phyloP scores from a whole-genome alignment of 1,140 invertebrate genomes.

The Adelges cooleyi region DNA sequence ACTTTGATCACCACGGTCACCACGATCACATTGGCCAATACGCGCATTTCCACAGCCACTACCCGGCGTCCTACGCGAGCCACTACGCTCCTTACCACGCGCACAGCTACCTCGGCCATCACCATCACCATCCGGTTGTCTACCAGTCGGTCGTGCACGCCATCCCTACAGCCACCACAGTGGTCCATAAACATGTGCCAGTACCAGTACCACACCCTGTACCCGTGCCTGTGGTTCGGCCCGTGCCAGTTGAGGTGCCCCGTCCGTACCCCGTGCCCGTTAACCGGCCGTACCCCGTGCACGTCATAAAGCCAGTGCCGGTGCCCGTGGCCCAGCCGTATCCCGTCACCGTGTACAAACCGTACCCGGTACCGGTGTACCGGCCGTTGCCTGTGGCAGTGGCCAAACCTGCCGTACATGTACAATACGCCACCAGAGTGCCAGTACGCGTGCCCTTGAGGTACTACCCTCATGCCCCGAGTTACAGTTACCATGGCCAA shows the following conservation, averaged over 20 bases:
- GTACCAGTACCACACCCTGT: background rate
- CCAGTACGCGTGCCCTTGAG: background rate
- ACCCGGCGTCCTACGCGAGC: background rate
- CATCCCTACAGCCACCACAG: background rate
- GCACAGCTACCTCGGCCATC: background rate
- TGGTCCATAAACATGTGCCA: slow-evolving; percentile 3
- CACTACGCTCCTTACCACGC: background rate
- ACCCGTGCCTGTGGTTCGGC: background rate
- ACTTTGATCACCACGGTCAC: background rate
- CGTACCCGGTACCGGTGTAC: slow-evolving; percentile 18
- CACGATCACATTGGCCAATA: background rate
- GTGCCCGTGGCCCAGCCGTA: slow-evolving; percentile 25
- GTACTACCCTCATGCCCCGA: no score
- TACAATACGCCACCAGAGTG: background rate
- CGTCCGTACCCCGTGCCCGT: slow-evolving; percentile 12
- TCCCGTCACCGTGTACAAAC: slow-evolving; percentile 20
- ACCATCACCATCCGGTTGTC: background rate
- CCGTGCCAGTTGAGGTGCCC: slow-evolving; percentile 1
- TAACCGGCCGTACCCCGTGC: slow-evolving; percentile 14
- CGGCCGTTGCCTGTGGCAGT: background rate
- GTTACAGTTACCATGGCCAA: no score
- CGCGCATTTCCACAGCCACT: background rate
- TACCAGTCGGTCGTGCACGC: slow-evolving; percentile 11
- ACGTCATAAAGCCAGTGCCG: slow-evolving; percentile 2
- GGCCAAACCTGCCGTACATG: background rate